Evolutionary conservation across 2,888 invertebrate genomes (phyloP).

Genomic region (Euclidia mi): DNA sequence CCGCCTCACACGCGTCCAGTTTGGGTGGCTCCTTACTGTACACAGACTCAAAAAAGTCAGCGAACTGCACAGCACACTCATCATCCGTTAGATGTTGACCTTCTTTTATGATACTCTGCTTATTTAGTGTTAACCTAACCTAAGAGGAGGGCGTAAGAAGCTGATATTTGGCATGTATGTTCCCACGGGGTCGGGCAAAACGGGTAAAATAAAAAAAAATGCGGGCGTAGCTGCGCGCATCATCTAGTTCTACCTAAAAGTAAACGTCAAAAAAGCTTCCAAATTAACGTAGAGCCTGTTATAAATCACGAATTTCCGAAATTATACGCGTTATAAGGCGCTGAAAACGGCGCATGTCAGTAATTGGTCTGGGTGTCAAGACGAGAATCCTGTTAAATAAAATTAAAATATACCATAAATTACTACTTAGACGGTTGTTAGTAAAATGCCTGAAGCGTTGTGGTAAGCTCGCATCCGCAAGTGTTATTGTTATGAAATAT

Average conservation of each 20-base stretch:
- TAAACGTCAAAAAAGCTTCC: constrained; percentile 3
- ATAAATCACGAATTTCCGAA: constrained; percentile 38
- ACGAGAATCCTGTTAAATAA: constrained; percentile 68
- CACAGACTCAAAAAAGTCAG: too few species aligned
- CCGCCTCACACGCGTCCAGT: too few species aligned
- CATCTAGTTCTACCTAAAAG: constrained; percentile 8
- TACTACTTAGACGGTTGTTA: constrained; percentile 59
- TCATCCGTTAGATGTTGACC: too few species aligned
- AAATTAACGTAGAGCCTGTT: constrained; percentile 27
- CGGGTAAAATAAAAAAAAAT: too few species aligned
- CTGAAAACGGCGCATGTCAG: constrained; percentile 30
- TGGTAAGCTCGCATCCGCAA: constrained; percentile 36
- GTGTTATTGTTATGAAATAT: constrained; percentile 48
- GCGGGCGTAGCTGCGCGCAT: too few species aligned
- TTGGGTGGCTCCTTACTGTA: too few species aligned
- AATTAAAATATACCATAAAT: constrained; percentile 74
- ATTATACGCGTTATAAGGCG: constrained; percentile 30
- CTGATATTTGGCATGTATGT: too few species aligned
- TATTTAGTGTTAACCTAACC: too few species aligned
- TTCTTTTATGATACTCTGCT: too few species aligned
- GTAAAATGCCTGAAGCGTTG: constrained; percentile 30
- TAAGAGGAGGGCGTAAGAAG: too few species aligned
- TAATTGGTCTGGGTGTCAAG: constrained; percentile 45
- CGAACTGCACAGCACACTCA: too few species aligned
- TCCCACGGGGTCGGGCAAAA: too few species aligned